Evolutionary conservation across 2,797 vertebrate genomes (phyloP), one percentile per base, ranked within the genome.

Genomic region (Calcarius lapponicus): DNA sequence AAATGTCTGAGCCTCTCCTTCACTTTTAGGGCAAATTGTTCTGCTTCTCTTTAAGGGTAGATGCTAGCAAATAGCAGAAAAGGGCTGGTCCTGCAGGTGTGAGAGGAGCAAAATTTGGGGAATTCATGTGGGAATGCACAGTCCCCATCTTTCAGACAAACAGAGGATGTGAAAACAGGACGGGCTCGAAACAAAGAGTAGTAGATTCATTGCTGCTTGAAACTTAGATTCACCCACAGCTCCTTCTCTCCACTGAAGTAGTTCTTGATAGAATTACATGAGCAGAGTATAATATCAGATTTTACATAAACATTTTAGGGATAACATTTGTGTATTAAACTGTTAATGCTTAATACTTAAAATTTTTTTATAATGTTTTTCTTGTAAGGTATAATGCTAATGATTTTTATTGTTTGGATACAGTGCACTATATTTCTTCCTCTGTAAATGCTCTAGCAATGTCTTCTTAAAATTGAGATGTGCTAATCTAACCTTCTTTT

Each of bases 401-500:
- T 81, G 6, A n/a, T 0, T 28, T 80, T 80, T 74, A 86, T 64
- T 45, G 29, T 47, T 61, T 61, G 28, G 38, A 50, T 66, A 36
- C 11, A 67, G 12, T 76, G 57, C 11, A 3, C 86, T 85, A 1
- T 71, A 50, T 88, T 88, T 93, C 48, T 86, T 86, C 50, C n/a
- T 91, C 40, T 79, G 43, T 83, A 86, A 95, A 88, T 72, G 11
- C 11, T 91, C 31, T 75, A 80, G 89, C 54, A 91, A 17, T 0
- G 0, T 83, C 64, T 74, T 72, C 82, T 48, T 82, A 53, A 88
- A 93, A 66, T n/a, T n/a, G 32, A 85, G 29, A 18, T 74, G 14
- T 78, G 17, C 75, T 95, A 92, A 95, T 91, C 28, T 95, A 88
- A 92, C 53, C 47, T 94, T 93, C 53, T 93, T 92, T 95, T 88